Evolutionary conservation across 2,888 invertebrate genomes (phyloP), one percentile per base, ranked within the genome.

Genomic region (Drosophila borealis): DNA sequence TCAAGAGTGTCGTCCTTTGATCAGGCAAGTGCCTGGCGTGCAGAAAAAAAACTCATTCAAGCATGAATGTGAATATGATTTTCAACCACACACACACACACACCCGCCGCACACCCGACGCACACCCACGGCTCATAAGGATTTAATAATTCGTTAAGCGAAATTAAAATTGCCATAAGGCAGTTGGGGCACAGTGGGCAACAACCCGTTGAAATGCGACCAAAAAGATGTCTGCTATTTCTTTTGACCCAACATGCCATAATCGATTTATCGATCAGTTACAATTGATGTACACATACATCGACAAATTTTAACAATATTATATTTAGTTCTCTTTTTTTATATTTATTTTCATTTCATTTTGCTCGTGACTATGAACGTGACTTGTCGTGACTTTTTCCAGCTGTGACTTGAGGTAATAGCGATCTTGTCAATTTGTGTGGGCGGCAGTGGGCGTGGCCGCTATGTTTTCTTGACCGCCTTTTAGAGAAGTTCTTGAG

Each of bases 1-100:
- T 90, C 91, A 91, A 89, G 90, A 91, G 91, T 90, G 90, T 90
- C 90, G 91, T 91, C 90, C 91, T 91, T 91, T 90, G 91, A 90
- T 90, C 90, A 90, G 83, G 88, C 85, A 86, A 86, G 84, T 88
- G 88, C 89, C 82, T 80, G 82, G 69, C 76, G 78, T 62, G 80
- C 77, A 78, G 77, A 86, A 89, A 80, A 89, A 80, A 83, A 83
- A 83, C 86, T 75, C 90, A 91, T 90, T 91, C 90, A 90, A 90
- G 90, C 91, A 90, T 89, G 90, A 91, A 91, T 86, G 78, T 81
- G 86, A 81, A 91, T 86, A 80, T 80, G 82, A 84, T 89, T 87
- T 82, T 70, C 84, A 87, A 77, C 89, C 88, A 87, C 88, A 85
- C 70, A 71, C 71, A 63, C 57, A 33, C 57, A 49, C 53, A 59